A percentile compares a stretch with the other conserved stretches of the same genome.
Conservation (phyloP, 2,888 invertebrate species). For the Cephus pulcher region DNA sequence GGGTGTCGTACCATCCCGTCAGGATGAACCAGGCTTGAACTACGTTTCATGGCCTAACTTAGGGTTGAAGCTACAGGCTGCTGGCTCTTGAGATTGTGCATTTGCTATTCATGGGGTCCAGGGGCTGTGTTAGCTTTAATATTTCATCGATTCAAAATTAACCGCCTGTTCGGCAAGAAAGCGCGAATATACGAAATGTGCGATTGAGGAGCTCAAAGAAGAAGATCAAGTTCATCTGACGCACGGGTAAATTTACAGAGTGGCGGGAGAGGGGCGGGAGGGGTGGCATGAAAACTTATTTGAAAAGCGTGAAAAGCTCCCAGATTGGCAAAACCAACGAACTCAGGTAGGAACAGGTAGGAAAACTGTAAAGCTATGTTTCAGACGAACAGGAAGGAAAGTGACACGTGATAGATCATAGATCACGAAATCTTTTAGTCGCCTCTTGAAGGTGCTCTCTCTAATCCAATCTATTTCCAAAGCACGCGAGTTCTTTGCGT, state of each 20-base stretch:
- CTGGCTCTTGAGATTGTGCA: slow-evolving; percentile 49
- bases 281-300: background rate
- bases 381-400: too few species aligned
- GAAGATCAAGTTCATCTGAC: background rate
- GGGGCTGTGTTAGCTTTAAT: slow-evolving; percentile 53
- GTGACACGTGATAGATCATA: background rate
- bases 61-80: background rate
- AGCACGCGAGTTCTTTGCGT: background rate
- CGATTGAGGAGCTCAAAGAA: background rate
- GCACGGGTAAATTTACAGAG: background rate
- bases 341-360: too few species aligned
- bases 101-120: slow-evolving; percentile 61
- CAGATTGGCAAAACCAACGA: too few species aligned
- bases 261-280: background rate
- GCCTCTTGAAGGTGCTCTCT: background rate
- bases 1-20: background rate
- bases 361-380: too few species aligned
- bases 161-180: slow-evolving; percentile 14
- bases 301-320: too few species aligned
- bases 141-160: slow-evolving; percentile 41
- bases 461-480: background rate
- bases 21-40: background rate
- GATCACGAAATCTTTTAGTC: background rate
- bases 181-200: slow-evolving; percentile 9
- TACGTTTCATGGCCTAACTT: background rate